Evolutionary conservation across 2,888 invertebrate species (phyloP).

Genomic region (Athripsodes cinereus): DNA sequence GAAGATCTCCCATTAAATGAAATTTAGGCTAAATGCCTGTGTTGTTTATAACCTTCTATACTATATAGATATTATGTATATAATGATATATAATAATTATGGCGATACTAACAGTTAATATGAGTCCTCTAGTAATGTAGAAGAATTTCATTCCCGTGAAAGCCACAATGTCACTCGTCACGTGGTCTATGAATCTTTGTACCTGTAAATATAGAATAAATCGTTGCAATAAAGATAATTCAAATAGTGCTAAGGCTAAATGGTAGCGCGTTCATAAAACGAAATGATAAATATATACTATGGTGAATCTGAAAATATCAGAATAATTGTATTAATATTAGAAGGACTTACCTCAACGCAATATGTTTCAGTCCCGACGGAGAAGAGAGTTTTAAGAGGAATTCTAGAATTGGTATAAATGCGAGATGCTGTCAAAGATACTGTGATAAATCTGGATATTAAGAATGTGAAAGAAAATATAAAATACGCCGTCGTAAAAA

Average conservation of each 20-base stretch:
- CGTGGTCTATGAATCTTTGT: constrained; percentile 53
- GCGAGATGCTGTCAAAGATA: constrained; percentile 56
- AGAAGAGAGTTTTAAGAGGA: constrained; percentile 40
- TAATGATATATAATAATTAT: too few relatives aligned
- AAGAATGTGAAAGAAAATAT: constrained; percentile 60
- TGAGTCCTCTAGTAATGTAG: constrained; percentile 47
- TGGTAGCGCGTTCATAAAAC: too few relatives aligned
- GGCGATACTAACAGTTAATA: constrained; percentile 48
- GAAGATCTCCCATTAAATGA: too few relatives aligned
- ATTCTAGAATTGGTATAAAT: constrained; percentile 52
- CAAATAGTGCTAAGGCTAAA: too few relatives aligned
- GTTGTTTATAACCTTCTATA: too few relatives aligned
- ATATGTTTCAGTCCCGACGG: constrained; percentile 54
- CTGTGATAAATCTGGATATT: constrained; percentile 53
- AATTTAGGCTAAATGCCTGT: too few relatives aligned
- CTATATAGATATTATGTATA: too few relatives aligned
- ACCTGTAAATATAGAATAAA: constrained; percentile 42
- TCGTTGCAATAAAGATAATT: constrained; percentile 46
- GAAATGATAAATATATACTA: neutral
- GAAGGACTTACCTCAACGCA: constrained; percentile 55
- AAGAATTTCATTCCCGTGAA: constrained; percentile 56
- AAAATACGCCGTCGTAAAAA: constrained; percentile 55
- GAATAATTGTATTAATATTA: too few relatives aligned
- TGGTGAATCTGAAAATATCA: too few relatives aligned
- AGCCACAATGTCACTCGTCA: constrained; percentile 49